Percentiles rank a stretch among this genome's conserved stretches.
Evolutionary conservation across 2,888 invertebrate species (phyloP).

Genomic region (Bursaphelenchus okinawaensis): DNA sequence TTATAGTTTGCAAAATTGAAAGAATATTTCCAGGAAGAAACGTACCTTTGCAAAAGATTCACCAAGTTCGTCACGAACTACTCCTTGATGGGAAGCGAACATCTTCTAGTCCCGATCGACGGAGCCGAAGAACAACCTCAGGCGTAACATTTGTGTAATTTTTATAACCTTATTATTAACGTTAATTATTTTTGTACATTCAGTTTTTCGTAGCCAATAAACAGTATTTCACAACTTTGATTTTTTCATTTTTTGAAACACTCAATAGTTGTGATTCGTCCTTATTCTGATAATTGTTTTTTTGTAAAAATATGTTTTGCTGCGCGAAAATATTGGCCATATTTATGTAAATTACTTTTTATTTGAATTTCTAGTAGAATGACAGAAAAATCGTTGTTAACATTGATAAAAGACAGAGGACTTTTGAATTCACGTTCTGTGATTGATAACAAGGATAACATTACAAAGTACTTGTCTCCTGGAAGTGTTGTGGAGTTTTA

Average conservation of each 20-base stretch:
- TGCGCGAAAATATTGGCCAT: too few relatives aligned
- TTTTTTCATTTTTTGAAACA: not conserved
- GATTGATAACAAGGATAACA: not conserved
- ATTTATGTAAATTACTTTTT: too few relatives aligned
- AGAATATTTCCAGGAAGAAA: constrained; percentile 68
- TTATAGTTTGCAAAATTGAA: too few relatives aligned
- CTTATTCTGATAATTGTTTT: not conserved
- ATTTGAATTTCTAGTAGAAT: not conserved
- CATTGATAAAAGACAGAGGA: not conserved
- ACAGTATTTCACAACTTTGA: not conserved
- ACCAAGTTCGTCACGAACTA: constrained; percentile 97
- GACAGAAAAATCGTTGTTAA: not conserved
- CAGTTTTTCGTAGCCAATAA: too few relatives aligned
- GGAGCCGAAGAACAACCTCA: not conserved
- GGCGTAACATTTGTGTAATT: not conserved
- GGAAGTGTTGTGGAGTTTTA: constrained; percentile 2
- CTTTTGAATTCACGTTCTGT: not conserved
- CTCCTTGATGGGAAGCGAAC: constrained; percentile 74
- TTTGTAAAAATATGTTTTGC: too few relatives aligned
- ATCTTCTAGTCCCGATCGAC: constrained; percentile 12
- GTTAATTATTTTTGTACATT: not conserved
- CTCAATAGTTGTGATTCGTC: not conserved
- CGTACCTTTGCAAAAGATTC: constrained; percentile 85
- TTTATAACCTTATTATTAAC: not conserved
- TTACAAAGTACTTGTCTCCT: not conserved